phyloP scores from a whole-genome alignment of 2,888 invertebrate species.

The Tinea pellionella region DNA sequence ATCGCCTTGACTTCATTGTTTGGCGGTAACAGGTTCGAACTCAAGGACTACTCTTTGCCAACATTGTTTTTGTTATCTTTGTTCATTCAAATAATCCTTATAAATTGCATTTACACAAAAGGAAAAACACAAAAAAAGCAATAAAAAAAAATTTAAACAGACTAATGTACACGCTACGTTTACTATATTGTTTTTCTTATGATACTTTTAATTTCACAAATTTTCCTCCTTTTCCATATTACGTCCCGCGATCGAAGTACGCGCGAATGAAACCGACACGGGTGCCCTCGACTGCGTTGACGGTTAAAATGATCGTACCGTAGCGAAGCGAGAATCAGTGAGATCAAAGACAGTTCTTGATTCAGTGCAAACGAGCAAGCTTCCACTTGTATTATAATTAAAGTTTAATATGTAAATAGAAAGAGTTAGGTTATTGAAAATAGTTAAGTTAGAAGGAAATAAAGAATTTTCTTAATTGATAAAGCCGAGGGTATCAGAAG shows the following conservation, averaged over 20 bases:
- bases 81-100: neutral
- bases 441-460: too few species aligned
- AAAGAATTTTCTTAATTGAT: too few species aligned
- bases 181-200: too few species aligned
- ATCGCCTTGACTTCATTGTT: conserved; percentile 6
- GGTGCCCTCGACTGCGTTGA: neutral
- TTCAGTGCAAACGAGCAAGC: neutral
- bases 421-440: too few species aligned
- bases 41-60: neutral
- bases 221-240: neutral
- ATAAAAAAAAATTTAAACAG: neutral
- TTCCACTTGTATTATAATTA: neutral
- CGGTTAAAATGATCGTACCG: neutral
- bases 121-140: neutral
- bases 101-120: neutral
- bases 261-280: neutral
- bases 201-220: too few species aligned
- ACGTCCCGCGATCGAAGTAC: neutral
- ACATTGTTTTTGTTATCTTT: neutral
- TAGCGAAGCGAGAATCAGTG: neutral
- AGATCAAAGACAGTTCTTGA: neutral
- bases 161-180: too few species aligned
- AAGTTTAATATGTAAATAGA: too few species aligned
- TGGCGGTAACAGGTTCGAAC: neutral
- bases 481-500: too few species aligned